Base-by-base conservation (phyloP, 2,113 vertebrate species). In the Stigmatopora argus region DNA sequence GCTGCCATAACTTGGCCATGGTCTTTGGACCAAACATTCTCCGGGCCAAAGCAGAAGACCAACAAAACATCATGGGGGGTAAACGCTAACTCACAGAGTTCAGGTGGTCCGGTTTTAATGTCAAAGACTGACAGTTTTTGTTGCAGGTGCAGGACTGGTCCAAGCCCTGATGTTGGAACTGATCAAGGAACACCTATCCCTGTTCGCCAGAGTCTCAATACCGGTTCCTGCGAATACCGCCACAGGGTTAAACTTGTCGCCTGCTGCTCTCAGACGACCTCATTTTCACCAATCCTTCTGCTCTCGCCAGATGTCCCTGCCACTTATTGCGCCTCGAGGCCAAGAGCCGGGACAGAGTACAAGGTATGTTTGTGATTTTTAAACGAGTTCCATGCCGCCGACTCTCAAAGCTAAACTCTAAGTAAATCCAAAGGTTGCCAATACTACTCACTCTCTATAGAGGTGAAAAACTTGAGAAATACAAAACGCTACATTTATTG, bases 1-100 rank as follows among this genome's bases (percentile, higher is more conserved):
- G 83, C 10, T 78, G 85, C 51, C 89, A 91, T 71, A 92, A 92
- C 73, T 68, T 92, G 66, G 91, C 92, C 3, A 92, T 90, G 0
- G 91, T 92, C 51, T 92, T 92, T 18, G 92, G 90, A 12, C 92
- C 92, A 46, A 92, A 92, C 73, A 91, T 92, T 67, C 86, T 92
- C n/a, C 80, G 90, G 57, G 89, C 88, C n/a, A 92, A 92, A 83
- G 85, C 88, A 3, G 90, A 92, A 66, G 90, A 92, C 70, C 90
- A 88, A 1, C 86, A 91, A 74, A 91, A 86, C 79, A 89, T 90
- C 38, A 82, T 92, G 74, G 89, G 88, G 88, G 92, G 90, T 89
- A 80, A 4, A 48, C 1, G 19, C 19, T 19, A 19, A 19, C 5
- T 44, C 35, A 44, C 3, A 19, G 35, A 10, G 34, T 19, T 45